Percentiles rank a stretch among this genome's conserved stretches.
These are phyloP conservation scores for Papilio gigon DNA, from an alignment of 2,888 invertebrate genomes.

Conservation along the genomic window DNA sequence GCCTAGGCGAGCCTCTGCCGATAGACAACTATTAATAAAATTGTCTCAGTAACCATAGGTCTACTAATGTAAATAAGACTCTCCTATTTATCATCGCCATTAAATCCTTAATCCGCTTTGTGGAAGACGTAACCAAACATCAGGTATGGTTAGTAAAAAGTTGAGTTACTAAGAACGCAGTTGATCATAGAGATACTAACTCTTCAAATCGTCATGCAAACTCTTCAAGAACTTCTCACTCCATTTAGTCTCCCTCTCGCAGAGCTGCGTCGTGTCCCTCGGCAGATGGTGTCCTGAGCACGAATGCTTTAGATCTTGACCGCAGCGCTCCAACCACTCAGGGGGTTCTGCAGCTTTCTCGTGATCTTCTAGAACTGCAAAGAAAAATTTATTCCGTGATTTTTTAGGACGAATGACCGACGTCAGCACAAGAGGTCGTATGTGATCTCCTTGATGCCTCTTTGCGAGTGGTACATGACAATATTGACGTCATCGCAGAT, in stretches of 20 bases:
- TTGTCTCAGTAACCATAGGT: too few relatives aligned
- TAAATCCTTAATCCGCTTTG: too few relatives aligned
- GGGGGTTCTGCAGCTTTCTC: slow-evolving; percentile 74
- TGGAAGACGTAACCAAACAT: too few relatives aligned
- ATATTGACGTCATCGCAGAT: neutral
- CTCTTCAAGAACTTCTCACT: slow-evolving; percentile 83
- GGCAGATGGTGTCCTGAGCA: slow-evolving; percentile 76
- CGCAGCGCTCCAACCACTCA: slow-evolving; percentile 72
- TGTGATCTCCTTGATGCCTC: neutral
- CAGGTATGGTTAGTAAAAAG: neutral
- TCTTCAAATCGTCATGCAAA: slow-evolving; percentile 83
- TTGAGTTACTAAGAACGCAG: neutral
- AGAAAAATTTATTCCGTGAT: too few relatives aligned
- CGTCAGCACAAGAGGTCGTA: neutral
- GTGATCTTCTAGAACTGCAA: slow-evolving; percentile 73
- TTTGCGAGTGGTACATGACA: neutral
- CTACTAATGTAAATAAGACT: neutral
- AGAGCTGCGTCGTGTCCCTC: slow-evolving; percentile 68
- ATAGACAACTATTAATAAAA: neutral
- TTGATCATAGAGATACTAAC: slow-evolving; percentile 56
- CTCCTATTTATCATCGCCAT: too few relatives aligned
- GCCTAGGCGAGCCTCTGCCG: slow-evolving; percentile 72
- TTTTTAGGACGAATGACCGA: neutral
- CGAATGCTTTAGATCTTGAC: slow-evolving; percentile 59
- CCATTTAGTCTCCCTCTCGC: slow-evolving; percentile 85